Evolutionary conservation across 2,888 invertebrate genomes (phyloP), one percentile per base, ranked within the genome.

Genomic region (Andrena bicolor): DNA sequence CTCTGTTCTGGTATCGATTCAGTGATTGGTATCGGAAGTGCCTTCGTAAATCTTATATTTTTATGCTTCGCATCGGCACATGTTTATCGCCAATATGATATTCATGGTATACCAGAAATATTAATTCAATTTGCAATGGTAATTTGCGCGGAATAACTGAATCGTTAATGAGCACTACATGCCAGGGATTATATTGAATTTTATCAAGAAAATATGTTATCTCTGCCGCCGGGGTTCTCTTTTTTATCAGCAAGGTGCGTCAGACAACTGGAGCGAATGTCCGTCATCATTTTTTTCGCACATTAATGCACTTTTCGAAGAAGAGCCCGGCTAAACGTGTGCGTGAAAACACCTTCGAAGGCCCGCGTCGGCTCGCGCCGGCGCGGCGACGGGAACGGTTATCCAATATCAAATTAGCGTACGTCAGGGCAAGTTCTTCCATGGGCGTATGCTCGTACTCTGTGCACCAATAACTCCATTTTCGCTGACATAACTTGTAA

Each of bases 401-500:
- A 86, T 84, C 81, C 85, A 68, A 88, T 89, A 88, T 89, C 85
- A 78, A 86, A 88, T 88, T 88, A 86, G 76, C 74, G 82, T 87
- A 80, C 82, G 85, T 86, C 84, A 79, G 80, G 81, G 71, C 74
- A 83, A 82, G 79, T 82, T 85, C 79, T 80, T 87, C 65, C 80
- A 41, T 66, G 82, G 76, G 41, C 69, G 53, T 64, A 66, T 35
- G 49, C 64, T 32, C 48, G 65, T 66, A 58, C 70, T 82, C 58
- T 61, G 58, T 51, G 71, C 84, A 73, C 82, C 82, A 80, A 87
- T 87, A 87, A 85, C 80, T 87, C 61, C 63, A 83, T 83, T 77
- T 80, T 73, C 75, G 63, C 83, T 70, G 83, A 87, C 78, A 65
- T 80, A 76, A 85, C 83, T 87, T 71, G 77, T 82, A 86, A 88